phyloP scores from a whole-genome alignment of 2,888 invertebrate species.

The Druceiella hillmani region DNA sequence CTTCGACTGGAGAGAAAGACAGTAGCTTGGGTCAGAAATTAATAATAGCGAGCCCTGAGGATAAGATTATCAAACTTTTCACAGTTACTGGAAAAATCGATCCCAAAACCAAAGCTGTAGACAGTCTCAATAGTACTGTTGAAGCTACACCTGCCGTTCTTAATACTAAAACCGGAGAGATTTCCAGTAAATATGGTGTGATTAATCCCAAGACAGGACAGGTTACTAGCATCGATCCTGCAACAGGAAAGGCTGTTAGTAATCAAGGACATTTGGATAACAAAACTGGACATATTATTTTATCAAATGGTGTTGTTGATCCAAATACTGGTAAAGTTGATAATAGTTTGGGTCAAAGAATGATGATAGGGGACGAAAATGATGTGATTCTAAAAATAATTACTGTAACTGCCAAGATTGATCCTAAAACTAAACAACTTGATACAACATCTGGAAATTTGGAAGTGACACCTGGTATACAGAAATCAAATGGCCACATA shows the following conservation, averaged over 20 bases:
- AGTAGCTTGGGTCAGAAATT: slow-evolving; percentile 51
- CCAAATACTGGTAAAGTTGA: slow-evolving; percentile 40
- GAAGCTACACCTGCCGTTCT: slow-evolving; percentile 47
- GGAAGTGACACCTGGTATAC: slow-evolving; percentile 32
- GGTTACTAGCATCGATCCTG: slow-evolving; percentile 36
- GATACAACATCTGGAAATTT: no score
- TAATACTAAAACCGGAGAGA: slow-evolving; percentile 52
- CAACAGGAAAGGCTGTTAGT: slow-evolving; percentile 23
- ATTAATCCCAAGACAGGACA: slow-evolving; percentile 53
- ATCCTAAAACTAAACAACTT: slow-evolving; percentile 41
- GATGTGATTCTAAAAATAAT: slow-evolving; percentile 33
- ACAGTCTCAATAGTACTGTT: slow-evolving; percentile 51
- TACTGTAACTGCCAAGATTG: slow-evolving; percentile 38
- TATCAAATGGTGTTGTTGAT: slow-evolving; percentile 33
- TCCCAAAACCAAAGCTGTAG: slow-evolving; percentile 53
- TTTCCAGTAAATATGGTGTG: slow-evolving; percentile 49
- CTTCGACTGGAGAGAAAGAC: slow-evolving; percentile 54
- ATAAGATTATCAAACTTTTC: slow-evolving; percentile 49
- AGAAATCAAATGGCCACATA: slow-evolving; percentile 36
- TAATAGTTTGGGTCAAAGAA: slow-evolving; percentile 49
- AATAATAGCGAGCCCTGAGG: slow-evolving; percentile 42
- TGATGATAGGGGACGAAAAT: slow-evolving; percentile 46
- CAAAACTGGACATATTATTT: slow-evolving; percentile 29
- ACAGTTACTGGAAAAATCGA: slow-evolving; percentile 57
- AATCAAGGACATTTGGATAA: slow-evolving; percentile 23